phyloP scores from a whole-genome alignment of 2,113 vertebrate species.

The Triplophysa tibetana region DNA sequence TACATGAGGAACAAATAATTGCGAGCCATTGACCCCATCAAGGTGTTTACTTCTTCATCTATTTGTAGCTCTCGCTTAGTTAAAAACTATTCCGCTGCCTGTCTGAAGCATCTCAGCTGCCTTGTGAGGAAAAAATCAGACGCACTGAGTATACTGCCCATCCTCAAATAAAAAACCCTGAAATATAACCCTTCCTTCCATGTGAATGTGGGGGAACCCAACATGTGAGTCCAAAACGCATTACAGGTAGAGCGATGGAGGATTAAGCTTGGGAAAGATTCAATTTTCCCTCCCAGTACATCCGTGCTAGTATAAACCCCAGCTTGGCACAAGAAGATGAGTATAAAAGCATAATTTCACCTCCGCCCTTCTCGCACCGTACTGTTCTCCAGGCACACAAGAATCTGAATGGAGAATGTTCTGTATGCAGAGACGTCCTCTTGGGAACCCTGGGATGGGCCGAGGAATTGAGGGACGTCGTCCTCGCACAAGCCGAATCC shows the following conservation, averaged over 20 bases:
- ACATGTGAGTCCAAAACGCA: slow-evolving; percentile 26
- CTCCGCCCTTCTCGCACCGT: neutral
- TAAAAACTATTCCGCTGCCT: slow-evolving; percentile 13
- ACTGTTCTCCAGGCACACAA: slow-evolving; percentile 21
- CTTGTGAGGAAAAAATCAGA: slow-evolving; percentile 10
- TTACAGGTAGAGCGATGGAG: slow-evolving; percentile 31
- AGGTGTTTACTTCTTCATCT: slow-evolving; percentile 19
- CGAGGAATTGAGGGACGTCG: slow-evolving; percentile 9
- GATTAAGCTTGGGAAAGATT: slow-evolving; percentile 43
- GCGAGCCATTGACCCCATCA: neutral
- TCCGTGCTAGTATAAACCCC: slow-evolving; percentile 38
- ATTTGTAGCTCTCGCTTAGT: neutral
- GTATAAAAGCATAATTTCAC: slow-evolving; percentile 37
- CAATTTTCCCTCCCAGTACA: slow-evolving; percentile 37
- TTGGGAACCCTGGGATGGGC: neutral
- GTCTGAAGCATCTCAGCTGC: slow-evolving; percentile 1
- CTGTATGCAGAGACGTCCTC: slow-evolving; percentile 1
- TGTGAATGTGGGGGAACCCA: slow-evolving; percentile 3
- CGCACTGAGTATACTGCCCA: neutral
- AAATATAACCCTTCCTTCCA: slow-evolving; percentile 31
- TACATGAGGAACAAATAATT: slow-evolving; percentile 10
- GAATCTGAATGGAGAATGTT: slow-evolving; percentile 31
- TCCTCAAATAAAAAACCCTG: neutral
- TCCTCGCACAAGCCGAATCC: neutral
- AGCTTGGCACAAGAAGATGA: slow-evolving; percentile 20